Evolutionary conservation across 2,888 invertebrate species (phyloP), one percentile per base, ranked within the genome.

Genomic region (Xestia sexstrigata): DNA sequence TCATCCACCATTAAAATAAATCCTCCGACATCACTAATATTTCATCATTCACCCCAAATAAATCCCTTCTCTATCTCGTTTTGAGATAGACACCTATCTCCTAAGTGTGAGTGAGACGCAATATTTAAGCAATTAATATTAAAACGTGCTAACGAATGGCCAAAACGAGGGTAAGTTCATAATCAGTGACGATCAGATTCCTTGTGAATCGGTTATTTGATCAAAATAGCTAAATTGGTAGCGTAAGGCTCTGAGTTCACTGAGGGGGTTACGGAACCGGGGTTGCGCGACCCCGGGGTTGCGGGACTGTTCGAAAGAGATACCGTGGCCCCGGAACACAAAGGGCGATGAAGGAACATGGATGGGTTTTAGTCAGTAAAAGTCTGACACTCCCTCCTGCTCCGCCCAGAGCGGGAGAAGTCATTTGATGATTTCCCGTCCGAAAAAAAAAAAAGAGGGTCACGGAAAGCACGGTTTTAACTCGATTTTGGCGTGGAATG

Each of bases 71-170:
- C 26, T 58, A n/a, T 82, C 82, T 74, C 82, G 62, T 42, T 86
- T 67, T n/a, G 13, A 26, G 66, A 0, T n/a, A 0, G 0, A 15
- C 11, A n/a, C 13, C 8, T 7, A 17, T 49, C 4, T n/a, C 0
- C 0, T 11, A 47, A 39, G 82, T 60, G 52, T 17, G 84, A 88
- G 49, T 11, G 79, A 80, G 81, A 88, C 9, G 55, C 23, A 70
- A 75, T 74, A 79, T 73, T 72, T 65, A 68, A 82, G 82, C 88
- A 88, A 88, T 88, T 89, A 88, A 89, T 88, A 88, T 88, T 88
- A 88, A 89, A 86, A 79, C 87, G 85, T 81, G 86, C 83, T 88
- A 89, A 88, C 88, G 86, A 89, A 84, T 88, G 78, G 81, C 78
- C 78, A 49, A 86, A 84, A 83, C 62, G 82, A 83, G 87, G 84